Evolutionary conservation across 2,113 vertebrate genomes (phyloP).

Genomic region (Rousettus leschenaultii): DNA sequence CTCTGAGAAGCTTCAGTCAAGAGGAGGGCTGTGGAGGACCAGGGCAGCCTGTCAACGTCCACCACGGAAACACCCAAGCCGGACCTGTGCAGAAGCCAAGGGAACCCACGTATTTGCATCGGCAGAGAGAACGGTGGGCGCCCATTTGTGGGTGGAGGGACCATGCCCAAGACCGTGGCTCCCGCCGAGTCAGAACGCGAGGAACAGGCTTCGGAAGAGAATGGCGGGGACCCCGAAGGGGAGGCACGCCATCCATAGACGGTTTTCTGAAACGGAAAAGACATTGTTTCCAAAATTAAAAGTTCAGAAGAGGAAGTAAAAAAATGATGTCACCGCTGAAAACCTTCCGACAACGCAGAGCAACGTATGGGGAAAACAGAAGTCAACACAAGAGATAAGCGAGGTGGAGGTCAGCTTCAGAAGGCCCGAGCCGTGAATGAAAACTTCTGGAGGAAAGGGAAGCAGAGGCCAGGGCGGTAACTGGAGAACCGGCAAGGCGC

Average conservation of each 20-base stretch:
- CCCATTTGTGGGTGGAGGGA: too few species aligned
- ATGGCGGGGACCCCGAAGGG: background rate
- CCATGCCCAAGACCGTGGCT: background rate
- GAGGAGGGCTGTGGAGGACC: background rate
- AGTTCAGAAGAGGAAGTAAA: background rate
- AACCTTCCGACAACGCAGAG: background rate
- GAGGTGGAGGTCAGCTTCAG: background rate
- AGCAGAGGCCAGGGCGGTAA: too few species aligned
- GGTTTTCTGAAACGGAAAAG: background rate
- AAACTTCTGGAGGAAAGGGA: background rate
- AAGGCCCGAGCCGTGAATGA: too few species aligned
- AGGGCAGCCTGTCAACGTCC: background rate
- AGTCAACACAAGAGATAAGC: background rate
- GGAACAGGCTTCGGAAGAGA: background rate
- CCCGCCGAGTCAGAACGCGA: background rate
- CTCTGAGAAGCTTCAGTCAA: accelerated
- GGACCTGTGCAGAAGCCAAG: background rate
- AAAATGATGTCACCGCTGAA: background rate
- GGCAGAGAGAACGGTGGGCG: background rate
- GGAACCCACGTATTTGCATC: background rate
- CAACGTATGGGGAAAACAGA: background rate
- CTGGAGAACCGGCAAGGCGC: too few species aligned
- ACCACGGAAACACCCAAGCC: background rate
- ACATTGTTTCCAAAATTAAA: background rate
- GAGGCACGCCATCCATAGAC: too few species aligned